Conservation (phyloP, 1,140 invertebrate genomes). For the Brachionus sp. region DNA sequence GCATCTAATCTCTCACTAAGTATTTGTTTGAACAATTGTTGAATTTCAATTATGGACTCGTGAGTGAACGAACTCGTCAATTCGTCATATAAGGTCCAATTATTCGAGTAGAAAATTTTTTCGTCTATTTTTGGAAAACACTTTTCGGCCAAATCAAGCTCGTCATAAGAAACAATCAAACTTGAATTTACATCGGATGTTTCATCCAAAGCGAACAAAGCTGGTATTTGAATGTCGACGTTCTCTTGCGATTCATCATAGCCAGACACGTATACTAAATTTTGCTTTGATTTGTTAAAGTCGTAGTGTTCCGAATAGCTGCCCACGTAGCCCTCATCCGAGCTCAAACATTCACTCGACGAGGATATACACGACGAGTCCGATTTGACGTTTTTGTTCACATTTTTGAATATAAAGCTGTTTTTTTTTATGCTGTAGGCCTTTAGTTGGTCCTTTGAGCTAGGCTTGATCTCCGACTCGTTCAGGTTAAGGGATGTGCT, state of each 20-base stretch:
- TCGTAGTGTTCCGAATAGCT: constrained; percentile 15
- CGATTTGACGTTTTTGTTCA: background rate
- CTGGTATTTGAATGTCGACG: background rate
- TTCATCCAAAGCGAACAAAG: background rate
- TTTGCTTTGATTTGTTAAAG: background rate
- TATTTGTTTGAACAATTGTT: background rate
- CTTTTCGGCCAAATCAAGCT: background rate
- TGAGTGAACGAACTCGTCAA: background rate
- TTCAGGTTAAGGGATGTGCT: background rate
- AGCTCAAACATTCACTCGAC: constrained; percentile 17
- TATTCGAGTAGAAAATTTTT: background rate
- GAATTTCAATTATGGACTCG: background rate
- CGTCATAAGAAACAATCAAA: background rate
- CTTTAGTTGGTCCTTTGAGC: background rate
- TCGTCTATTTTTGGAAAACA: background rate
- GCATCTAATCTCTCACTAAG: background rate
- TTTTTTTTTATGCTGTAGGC: background rate
- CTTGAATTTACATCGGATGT: background rate
- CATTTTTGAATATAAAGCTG: constrained; percentile 12
- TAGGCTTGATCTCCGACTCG: background rate
- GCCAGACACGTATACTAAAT: background rate
- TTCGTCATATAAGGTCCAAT: background rate
- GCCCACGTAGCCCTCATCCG: constrained; percentile 44
- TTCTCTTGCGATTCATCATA: background rate
- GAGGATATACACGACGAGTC: background rate